phyloP scores from a whole-genome alignment of 2,888 invertebrate species.

The Caenorhabditis afra region DNA sequence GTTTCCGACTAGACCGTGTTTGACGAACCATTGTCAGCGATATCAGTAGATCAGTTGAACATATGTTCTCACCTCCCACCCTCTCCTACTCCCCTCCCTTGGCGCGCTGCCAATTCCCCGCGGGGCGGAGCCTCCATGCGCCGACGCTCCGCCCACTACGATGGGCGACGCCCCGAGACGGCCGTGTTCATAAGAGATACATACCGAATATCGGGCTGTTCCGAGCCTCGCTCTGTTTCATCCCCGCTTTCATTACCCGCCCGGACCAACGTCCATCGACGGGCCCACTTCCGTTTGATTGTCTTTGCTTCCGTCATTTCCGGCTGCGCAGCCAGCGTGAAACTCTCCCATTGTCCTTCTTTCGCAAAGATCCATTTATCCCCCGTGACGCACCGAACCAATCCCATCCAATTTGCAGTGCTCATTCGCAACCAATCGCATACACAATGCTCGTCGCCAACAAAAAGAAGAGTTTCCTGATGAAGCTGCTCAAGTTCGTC shows the following conservation, averaged over 20 bases:
- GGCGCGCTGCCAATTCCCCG: constrained; percentile 38
- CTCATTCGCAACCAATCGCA: constrained; percentile 13
- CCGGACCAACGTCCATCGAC: constrained; percentile 34
- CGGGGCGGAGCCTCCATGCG: constrained; percentile 43
- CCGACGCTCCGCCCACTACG: constrained; percentile 24
- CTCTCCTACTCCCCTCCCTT: constrained; percentile 19
- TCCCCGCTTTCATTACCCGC: neutral
- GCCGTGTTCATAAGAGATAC: constrained; percentile 55
- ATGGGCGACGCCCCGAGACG: constrained; percentile 35
- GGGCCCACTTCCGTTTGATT: constrained; percentile 43
- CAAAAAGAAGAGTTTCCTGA: constrained; percentile 61
- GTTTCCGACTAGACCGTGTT: constrained; percentile 16
- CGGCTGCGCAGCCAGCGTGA: constrained; percentile 40
- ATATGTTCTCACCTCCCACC: constrained; percentile 14
- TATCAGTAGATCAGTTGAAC: constrained; percentile 44
- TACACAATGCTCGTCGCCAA: constrained; percentile 37
- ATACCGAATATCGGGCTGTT: constrained; percentile 43
- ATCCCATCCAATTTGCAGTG: constrained; percentile 38
- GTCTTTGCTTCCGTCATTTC: constrained; percentile 44
- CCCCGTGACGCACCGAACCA: constrained; percentile 21
- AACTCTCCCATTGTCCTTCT: constrained; percentile 35
- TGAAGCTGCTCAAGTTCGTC: constrained; percentile 66
- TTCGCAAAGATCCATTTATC: constrained; percentile 40
- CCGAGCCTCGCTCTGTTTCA: constrained; percentile 12
- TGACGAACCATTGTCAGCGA: constrained; percentile 36